Evolutionary conservation across 2,113 vertebrate genomes (phyloP), one percentile per base, ranked within the genome.

Genomic region (Leptobrachium leishanense): DNA sequence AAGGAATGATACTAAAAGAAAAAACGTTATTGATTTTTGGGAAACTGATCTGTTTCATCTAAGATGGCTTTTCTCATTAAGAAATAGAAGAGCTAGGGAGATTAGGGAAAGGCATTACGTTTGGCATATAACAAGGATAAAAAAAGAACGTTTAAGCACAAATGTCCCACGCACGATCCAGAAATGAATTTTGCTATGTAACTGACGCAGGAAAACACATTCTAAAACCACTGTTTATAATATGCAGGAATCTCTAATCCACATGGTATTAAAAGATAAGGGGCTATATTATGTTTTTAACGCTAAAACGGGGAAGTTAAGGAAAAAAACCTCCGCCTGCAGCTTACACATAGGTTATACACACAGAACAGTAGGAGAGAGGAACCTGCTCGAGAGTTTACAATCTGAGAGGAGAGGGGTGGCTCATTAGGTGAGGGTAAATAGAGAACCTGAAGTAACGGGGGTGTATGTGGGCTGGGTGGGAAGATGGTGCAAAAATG

Each of bases 41-140:
- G 74, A 64, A 81, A 74, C 50, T 81, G 78, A 81, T 81, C 78
- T 54, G 63, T 81, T 81, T 74, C 78, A 81, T 81, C 72, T 81
- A 50, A 43, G 20, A 72, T 74, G 78, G 73, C 72, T 81, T 81
- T 79, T 74, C 78, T 81, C 78, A 81, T 81, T 81, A 81, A 74
- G 62, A 81, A 81, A 81, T 81, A 74, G 64, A 69, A 81, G 72
- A 43, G 20, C 69, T 72, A 81, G 78, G 31, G 72, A 81, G 78
- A 81, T 81, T 74, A 81, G 68, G 20, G 64, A 71, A 81, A 74
- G 71, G 65, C 73, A 81, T 81, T 81, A 81, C 74, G 65, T 59
- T 68, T 74, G 78, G 71, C 42, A 54, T 68, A 63, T 74, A 74
- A 46, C 66, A 41, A 43, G 68, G 78, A 81, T 81, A 74, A 81